Conservation (phyloP, 2,797 vertebrate genomes). For the Anguilla megastoma region DNA sequence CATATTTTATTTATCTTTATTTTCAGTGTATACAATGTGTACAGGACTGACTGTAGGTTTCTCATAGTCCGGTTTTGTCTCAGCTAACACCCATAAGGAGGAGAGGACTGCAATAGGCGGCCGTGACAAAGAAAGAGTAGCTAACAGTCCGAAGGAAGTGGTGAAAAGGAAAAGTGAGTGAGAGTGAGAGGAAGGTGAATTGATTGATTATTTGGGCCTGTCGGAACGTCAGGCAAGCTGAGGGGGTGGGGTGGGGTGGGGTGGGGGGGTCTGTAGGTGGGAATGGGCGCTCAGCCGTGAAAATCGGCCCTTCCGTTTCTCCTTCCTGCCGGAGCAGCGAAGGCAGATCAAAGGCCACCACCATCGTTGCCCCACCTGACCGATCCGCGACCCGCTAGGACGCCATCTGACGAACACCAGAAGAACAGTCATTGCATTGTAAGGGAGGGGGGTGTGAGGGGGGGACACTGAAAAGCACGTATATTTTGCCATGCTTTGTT, state of each 20-base stretch:
- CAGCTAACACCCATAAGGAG: neutral
- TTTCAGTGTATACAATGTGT: constrained; percentile 35
- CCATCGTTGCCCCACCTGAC: constrained; percentile 51
- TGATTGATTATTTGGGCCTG: constrained; percentile 75
- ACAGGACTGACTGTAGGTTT: neutral
- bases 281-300: constrained; percentile 66
- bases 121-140: constrained; percentile 39
- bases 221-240: constrained; percentile 76
- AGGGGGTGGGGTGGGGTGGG: constrained; percentile 74
- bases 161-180: constrained; percentile 35
- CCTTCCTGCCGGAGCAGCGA: constrained; percentile 65
- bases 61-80: neutral
- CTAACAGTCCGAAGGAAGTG: constrained; percentile 33
- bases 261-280: constrained; percentile 17
- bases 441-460: constrained; percentile 49
- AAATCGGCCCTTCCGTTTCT: constrained; percentile 76
- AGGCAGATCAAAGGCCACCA: constrained; percentile 63
- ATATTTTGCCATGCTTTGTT: constrained; percentile 42
- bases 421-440: constrained; percentile 64
- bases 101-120: constrained; percentile 28
- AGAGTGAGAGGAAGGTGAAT: constrained; percentile 49
- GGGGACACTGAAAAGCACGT: neutral
- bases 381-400: constrained; percentile 69
- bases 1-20: too few species aligned
- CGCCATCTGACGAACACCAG: constrained; percentile 62